A percentile compares a stretch with the other conserved stretches of the same genome.
Conservation (phyloP, 2,797 vertebrate species). For the Tenualosa ilisha region DNA sequence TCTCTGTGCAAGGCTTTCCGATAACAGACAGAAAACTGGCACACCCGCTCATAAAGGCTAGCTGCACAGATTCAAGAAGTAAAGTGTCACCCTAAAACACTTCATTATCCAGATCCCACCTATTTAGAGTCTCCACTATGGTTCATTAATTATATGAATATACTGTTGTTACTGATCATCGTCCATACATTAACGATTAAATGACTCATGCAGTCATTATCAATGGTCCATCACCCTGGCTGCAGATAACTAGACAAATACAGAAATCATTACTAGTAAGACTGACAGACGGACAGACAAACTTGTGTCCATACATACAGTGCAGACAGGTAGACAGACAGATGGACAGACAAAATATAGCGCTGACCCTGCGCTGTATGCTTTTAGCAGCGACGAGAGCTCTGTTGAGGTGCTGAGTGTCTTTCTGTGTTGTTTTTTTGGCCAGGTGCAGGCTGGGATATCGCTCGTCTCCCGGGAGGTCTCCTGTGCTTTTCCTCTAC, state of each 20-base stretch:
- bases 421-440: neutral
- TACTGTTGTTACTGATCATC: neutral
- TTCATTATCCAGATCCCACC: neutral
- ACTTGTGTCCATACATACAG: neutral
- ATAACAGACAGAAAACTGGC: neutral
- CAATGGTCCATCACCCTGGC: no score
- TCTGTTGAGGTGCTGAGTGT: neutral
- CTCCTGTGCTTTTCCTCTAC: neutral
- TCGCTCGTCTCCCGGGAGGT: neutral
- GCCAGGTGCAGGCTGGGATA: conserved; percentile 8
- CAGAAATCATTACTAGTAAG: neutral
- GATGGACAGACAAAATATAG: neutral
- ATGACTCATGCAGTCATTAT: neutral
- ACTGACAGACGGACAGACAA: neutral
- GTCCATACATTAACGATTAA: neutral
- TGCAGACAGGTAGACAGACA: neutral
- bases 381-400: neutral
- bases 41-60: neutral
- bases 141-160: neutral
- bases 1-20: neutral
- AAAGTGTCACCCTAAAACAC: neutral
- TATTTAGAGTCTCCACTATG: neutral
- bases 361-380: neutral
- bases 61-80: neutral
- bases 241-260: neutral